These are phyloP conservation scores for Rhinophrynus dorsalis DNA, from an alignment of 2,797 vertebrate species.

Conservation along the genomic window DNA sequence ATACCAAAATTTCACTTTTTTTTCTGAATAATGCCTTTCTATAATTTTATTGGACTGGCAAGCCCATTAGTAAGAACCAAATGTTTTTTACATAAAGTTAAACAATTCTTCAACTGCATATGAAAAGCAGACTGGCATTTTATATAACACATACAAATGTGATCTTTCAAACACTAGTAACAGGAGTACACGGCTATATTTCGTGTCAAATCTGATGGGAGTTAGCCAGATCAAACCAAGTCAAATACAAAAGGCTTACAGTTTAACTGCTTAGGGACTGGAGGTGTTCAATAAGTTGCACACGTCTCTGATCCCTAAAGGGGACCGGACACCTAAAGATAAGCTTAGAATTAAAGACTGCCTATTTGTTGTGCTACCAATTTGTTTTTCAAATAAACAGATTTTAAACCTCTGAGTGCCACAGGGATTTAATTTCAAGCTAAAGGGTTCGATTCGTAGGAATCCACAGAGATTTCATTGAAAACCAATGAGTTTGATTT, in stretches of 20 bases:
- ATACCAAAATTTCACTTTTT: constrained; percentile 36
- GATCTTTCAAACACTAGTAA: constrained; percentile 2
- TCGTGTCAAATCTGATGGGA: not conserved
- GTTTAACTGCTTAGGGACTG: too few relatives aligned
- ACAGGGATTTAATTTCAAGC: too few relatives aligned
- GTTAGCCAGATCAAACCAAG: not conserved
- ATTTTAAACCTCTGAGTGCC: too few relatives aligned
- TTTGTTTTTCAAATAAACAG: too few relatives aligned
- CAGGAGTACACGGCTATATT: not conserved
- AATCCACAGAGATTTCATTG: too few relatives aligned
- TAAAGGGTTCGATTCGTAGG: too few relatives aligned
- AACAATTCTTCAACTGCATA: constrained; percentile 25
- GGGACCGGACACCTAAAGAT: too few relatives aligned
- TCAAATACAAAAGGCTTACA: not conserved
- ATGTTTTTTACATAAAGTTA: constrained; percentile 57
- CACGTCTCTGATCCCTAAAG: too few relatives aligned
- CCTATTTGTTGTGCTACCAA: too few relatives aligned
- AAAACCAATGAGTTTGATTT: too few relatives aligned
- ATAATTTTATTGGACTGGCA: constrained; percentile 52
- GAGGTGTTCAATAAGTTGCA: too few relatives aligned
- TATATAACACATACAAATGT: constrained; percentile 35
- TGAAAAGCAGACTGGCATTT: constrained; percentile 54
- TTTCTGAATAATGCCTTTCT: constrained; percentile 51
- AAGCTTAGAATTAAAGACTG: too few relatives aligned
- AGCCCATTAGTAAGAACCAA: constrained; percentile 48